A percentile compares a stretch with the other conserved stretches of the same genome.
Evolutionary conservation across 2,113 vertebrate species (phyloP).

Genomic region (Mungos mungo): DNA sequence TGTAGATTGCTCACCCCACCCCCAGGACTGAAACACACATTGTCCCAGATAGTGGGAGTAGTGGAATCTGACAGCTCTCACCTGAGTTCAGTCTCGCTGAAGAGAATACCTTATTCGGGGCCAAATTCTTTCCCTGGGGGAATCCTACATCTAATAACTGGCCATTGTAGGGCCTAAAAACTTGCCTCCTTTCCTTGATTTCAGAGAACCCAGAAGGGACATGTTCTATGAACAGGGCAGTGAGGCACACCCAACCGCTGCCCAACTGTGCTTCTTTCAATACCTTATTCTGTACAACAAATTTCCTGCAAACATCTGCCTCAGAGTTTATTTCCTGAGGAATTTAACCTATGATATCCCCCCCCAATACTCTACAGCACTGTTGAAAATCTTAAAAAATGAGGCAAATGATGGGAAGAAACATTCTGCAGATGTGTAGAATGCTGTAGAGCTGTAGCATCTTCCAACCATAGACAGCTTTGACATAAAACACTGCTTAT

Average conservation of each 20-base stretch:
- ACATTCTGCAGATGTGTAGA: not conserved
- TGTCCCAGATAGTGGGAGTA: not conserved
- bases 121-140: not conserved
- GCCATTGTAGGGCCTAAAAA: not conserved
- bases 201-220: not conserved
- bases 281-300: not conserved
- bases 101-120: not conserved
- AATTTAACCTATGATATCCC: not conserved
- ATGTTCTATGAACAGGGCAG: not conserved
- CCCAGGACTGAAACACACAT: not conserved
- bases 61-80: not conserved
- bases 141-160: not conserved
- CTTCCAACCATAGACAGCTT: not conserved
- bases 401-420: not conserved
- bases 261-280: not conserved
- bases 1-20: fast-evolving
- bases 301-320: not conserved
- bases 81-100: not conserved
- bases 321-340: not conserved
- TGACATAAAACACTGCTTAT: not conserved
- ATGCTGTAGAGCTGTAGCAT: not conserved
- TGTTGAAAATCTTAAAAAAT: not conserved
- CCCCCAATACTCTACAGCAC: not conserved
- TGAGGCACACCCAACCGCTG: not conserved
- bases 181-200: not conserved